Conservation (phyloP, 2,113 vertebrate genomes). For the Myiopsitta monachus region DNA sequence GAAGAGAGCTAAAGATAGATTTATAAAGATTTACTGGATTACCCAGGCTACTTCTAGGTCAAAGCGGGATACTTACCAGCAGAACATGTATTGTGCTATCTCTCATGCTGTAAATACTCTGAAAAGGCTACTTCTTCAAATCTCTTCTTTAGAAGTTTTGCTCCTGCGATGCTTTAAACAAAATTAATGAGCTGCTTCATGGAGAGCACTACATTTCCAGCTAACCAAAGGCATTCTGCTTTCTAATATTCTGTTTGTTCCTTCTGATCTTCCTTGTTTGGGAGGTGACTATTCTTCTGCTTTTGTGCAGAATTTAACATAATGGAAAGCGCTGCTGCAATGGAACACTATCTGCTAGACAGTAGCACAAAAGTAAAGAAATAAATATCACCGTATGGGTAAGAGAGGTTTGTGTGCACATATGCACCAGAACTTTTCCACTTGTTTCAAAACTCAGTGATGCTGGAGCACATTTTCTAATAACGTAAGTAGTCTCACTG, state of each 20-base stretch:
- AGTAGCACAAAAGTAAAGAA: not conserved
- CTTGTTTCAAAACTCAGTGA: not conserved
- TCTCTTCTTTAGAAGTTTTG: not conserved
- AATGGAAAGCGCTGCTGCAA: not conserved
- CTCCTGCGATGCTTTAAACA: not conserved
- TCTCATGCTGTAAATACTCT: not conserved
- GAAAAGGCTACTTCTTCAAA: not conserved
- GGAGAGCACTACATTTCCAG: not conserved
- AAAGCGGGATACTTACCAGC: not conserved
- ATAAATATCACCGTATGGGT: not conserved
- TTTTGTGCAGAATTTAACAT: not conserved
- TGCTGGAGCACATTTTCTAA: not conserved
- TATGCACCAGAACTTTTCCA: not conserved
- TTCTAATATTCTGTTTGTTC: not conserved
- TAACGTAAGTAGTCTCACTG: not conserved
- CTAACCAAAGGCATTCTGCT: not conserved
- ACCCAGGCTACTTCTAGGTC: not conserved
- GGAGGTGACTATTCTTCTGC: not conserved
- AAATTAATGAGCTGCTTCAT: not conserved
- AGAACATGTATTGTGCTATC: not conserved
- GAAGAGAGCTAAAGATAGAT: not conserved
- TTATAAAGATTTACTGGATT: not conserved
- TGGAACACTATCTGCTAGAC: fast-evolving
- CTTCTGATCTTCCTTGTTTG: not conserved
- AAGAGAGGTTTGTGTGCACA: not conserved